Evolutionary conservation across 2,888 invertebrate genomes (phyloP).

Genomic region (Campoplex nolae): DNA sequence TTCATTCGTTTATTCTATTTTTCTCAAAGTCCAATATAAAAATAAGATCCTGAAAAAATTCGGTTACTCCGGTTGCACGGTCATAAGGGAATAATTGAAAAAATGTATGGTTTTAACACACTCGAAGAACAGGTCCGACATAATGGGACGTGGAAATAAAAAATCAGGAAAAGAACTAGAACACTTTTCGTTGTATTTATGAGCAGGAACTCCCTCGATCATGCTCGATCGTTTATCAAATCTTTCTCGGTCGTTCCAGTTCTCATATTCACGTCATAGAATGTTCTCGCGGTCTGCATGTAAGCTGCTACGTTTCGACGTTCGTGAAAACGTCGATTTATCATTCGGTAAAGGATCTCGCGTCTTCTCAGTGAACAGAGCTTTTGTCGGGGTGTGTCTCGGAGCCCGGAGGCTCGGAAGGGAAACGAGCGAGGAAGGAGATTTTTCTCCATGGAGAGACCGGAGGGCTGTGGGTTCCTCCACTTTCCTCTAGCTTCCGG

Average conservation of each 20-base stretch:
- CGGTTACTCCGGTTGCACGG: neutral
- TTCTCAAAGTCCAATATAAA: neutral
- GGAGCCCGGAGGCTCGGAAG: slow-evolving; percentile 38
- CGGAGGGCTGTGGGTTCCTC: slow-evolving; percentile 60
- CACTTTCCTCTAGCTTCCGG: slow-evolving; percentile 65
- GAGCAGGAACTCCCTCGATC: slow-evolving; percentile 31
- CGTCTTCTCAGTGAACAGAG: slow-evolving; percentile 36
- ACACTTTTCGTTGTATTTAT: slow-evolving; percentile 12
- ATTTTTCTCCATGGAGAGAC: slow-evolving; percentile 28
- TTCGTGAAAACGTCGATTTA: slow-evolving; percentile 69
- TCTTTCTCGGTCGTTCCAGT: slow-evolving; percentile 32
- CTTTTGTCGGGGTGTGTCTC: slow-evolving; percentile 27
- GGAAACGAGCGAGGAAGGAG: slow-evolving; percentile 22
- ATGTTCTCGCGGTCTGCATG: slow-evolving; percentile 32
- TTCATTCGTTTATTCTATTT: neutral
- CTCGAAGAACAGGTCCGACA: neutral
- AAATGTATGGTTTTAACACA: neutral
- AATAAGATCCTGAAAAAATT: neutral
- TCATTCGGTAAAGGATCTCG: slow-evolving; percentile 58
- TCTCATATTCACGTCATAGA: neutral
- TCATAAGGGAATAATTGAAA: neutral
- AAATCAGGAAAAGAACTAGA: slow-evolving; percentile 21
- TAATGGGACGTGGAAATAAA: neutral
- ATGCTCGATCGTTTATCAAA: slow-evolving; percentile 61
- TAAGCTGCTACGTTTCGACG: slow-evolving; percentile 48